Conservation (phyloP, 2,888 invertebrate genomes). For the Caenorhabditis sp. region DNA sequence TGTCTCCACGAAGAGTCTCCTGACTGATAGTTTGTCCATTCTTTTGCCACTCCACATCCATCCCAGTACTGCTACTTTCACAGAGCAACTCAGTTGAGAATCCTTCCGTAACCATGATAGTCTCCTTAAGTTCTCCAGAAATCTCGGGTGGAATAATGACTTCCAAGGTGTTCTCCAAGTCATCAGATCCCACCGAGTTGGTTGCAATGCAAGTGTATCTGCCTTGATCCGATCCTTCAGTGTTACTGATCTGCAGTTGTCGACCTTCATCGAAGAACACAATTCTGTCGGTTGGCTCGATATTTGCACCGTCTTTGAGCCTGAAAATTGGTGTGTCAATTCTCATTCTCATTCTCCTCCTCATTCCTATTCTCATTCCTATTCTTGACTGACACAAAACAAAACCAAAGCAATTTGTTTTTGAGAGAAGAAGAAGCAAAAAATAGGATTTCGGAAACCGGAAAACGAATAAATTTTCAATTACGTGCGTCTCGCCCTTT, state of each 20-base stretch:
- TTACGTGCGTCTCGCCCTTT: slow-evolving; percentile 11
- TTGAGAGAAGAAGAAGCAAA: not conserved
- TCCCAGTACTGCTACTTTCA: slow-evolving; percentile 36
- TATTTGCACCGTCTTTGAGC: slow-evolving; percentile 75
- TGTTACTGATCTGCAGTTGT: slow-evolving; percentile 77
- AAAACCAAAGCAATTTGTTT: slow-evolving; percentile 37
- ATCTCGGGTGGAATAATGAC: slow-evolving; percentile 78
- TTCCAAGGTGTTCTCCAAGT: slow-evolving; percentile 78
- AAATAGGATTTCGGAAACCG: slow-evolving; percentile 1
- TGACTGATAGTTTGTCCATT: slow-evolving; percentile 72
- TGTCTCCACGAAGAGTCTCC: slow-evolving; percentile 69
- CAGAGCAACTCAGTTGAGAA: slow-evolving; percentile 43
- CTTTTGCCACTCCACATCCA: slow-evolving; percentile 80
- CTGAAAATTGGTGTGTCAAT: slow-evolving; percentile 45
- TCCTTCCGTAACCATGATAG: slow-evolving; percentile 44
- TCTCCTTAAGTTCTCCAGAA: slow-evolving; percentile 54
- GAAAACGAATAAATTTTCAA: slow-evolving; percentile 51
- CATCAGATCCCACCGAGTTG: slow-evolving; percentile 80
- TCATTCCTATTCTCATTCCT: slow-evolving; percentile 6
- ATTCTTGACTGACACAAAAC: too few species aligned
- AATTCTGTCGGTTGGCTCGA: slow-evolving; percentile 66
- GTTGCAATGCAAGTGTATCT: slow-evolving; percentile 82
- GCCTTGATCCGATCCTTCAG: slow-evolving; percentile 65
- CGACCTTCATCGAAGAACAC: slow-evolving; percentile 74
- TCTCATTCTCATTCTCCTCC: slow-evolving; percentile 3